Conservation (phyloP, 2,113 vertebrate genomes). For the Craseonycteris thonglongyai region DNA sequence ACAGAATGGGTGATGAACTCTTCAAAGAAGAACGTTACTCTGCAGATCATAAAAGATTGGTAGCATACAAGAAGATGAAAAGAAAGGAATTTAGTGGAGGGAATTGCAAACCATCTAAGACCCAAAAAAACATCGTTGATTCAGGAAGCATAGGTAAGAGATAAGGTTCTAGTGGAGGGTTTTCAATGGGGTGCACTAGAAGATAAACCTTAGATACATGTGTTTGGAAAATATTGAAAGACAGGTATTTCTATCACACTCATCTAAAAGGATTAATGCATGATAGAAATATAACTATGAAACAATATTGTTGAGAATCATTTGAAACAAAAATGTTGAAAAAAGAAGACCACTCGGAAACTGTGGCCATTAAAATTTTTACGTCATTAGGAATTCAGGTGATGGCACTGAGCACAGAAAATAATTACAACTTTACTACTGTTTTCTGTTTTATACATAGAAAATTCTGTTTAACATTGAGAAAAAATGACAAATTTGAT, state of each 20-base stretch:
- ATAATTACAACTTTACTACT: not conserved
- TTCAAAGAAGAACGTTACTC: not conserved
- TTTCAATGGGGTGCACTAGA: not conserved
- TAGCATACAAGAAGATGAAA: not conserved
- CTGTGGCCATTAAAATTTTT: not conserved
- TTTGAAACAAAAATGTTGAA: not conserved
- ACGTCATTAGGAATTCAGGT: not conserved
- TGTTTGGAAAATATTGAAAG: not conserved
- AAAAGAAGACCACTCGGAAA: not conserved
- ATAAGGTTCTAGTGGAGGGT: not conserved
- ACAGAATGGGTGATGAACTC: not conserved
- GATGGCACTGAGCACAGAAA: not conserved
- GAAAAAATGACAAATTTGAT: not conserved
- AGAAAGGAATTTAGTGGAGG: not conserved
- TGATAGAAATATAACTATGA: not conserved
- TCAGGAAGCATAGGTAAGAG: not conserved
- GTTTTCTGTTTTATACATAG: not conserved
- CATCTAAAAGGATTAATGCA: not conserved
- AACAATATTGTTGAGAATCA: not conserved
- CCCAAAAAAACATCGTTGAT: not conserved
- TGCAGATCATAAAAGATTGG: not conserved
- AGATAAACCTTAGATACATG: not conserved
- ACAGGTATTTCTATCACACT: not conserved
- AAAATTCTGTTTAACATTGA: not conserved
- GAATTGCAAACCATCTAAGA: not conserved